These are phyloP conservation scores for Rhabdophis nuchalis DNA, from an alignment of 2,797 vertebrate species.

Conservation along the genomic window DNA sequence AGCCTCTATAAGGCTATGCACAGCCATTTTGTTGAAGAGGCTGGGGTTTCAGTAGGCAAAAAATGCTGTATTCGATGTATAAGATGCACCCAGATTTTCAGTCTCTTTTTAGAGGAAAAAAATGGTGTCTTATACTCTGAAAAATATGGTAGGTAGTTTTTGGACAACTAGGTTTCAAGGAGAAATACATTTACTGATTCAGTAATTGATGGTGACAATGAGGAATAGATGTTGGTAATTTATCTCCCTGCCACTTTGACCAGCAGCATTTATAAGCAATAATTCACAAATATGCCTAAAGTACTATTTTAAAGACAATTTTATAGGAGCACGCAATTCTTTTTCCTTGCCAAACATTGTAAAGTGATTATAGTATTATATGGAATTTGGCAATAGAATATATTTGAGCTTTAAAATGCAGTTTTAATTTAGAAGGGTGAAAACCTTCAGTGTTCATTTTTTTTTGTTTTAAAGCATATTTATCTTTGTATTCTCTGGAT, in stretches of 20 bases:
- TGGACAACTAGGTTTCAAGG: not conserved
- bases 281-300: not conserved
- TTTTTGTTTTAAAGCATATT: constrained; percentile 8
- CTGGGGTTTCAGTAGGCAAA: too few relatives aligned
- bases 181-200: not conserved
- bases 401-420: not conserved
- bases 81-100: too few relatives aligned
- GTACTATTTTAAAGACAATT: not conserved
- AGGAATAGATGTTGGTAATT: not conserved
- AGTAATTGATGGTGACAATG: not conserved
- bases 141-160: not conserved
- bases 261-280: not conserved
- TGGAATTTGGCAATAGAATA: not conserved
- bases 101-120: too few relatives aligned
- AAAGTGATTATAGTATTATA: not conserved
- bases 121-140: too few relatives aligned
- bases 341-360: not conserved
- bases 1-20: too few relatives aligned
- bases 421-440: constrained; percentile 22
- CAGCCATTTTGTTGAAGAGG: too few relatives aligned
- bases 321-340: not conserved
- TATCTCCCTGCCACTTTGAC: not conserved
- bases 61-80: too few relatives aligned
- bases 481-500: not conserved
- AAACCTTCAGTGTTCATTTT: not conserved